Evolutionary conservation across 2,113 vertebrate genomes (phyloP).

Genomic region (Pontoporia blainvillei): DNA sequence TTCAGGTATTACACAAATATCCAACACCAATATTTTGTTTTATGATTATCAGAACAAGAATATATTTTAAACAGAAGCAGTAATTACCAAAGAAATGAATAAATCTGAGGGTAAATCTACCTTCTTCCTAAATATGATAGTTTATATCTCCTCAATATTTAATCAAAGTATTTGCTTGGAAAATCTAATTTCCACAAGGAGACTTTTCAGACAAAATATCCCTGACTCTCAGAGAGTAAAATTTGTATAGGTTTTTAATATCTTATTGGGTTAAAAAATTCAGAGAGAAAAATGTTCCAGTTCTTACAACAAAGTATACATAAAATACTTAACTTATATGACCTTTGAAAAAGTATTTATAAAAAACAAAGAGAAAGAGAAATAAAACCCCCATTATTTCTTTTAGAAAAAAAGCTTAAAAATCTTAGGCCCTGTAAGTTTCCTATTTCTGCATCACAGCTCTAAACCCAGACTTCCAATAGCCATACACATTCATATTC

Average conservation of each 20-base stretch:
- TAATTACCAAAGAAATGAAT: not conserved
- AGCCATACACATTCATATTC: not conserved
- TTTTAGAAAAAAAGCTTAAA: not conserved
- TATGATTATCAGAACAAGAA: not conserved
- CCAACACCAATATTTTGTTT: not conserved
- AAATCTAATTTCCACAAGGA: not conserved
- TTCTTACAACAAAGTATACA: not conserved
- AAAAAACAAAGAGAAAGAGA: not conserved
- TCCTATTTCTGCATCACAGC: not conserved
- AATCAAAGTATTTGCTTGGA: slow-evolving; percentile 24
- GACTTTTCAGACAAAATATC: not conserved
- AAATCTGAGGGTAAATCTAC: not conserved
- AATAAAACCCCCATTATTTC: not conserved
- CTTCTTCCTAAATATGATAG: not conserved
- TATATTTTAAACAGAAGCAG: not conserved
- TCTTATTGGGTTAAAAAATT: not conserved
- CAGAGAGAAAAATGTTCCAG: not conserved
- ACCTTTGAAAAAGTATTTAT: not conserved
- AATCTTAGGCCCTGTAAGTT: not conserved
- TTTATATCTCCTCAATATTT: not conserved
- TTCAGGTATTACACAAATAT: not conserved
- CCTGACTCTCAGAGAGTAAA: not conserved
- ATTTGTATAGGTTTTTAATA: slow-evolving; percentile 5
- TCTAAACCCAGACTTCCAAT: not conserved
- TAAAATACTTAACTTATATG: not conserved